Conservation (phyloP, 1,140 invertebrate genomes). For the Hesperophylax magnus region DNA sequence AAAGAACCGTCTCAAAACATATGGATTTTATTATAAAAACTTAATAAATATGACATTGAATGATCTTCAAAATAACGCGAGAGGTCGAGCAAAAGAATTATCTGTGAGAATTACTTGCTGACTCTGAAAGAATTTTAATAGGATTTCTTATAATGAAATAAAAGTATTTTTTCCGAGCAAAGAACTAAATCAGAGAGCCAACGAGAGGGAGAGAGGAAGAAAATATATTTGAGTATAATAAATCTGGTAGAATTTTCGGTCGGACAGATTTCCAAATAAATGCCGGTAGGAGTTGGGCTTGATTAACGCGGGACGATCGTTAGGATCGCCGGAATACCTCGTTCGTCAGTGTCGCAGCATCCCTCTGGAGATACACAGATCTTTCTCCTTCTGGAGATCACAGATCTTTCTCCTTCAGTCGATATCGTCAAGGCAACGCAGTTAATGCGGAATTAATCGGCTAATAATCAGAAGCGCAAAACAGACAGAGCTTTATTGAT, state of each 20-base stretch:
- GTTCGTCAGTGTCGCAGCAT: background rate
- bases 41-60: no score
- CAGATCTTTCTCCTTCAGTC: background rate
- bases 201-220: background rate
- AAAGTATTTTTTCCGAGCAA: no score
- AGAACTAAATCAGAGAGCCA: no score
- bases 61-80: no score
- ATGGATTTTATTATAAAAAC: no score
- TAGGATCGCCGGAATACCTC: conserved; percentile 22
- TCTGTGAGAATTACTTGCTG: no score
- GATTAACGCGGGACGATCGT: conserved; percentile 28
- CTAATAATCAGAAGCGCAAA: background rate
- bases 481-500: no score
- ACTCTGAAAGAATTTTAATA: no score
- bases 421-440: background rate
- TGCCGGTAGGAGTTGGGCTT: background rate
- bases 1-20: no score
- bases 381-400: conserved; percentile 1
- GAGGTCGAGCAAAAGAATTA: no score
- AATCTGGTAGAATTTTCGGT: conserved; percentile 11
- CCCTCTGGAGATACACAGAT: background rate
- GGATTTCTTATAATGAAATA: no score
- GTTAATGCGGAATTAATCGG: background rate
- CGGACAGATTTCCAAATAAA: conserved; percentile 22
- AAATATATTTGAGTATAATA: background rate